Base-by-base conservation (phyloP, 2,888 invertebrate species). In the Notocelia uddmanniana region DNA sequence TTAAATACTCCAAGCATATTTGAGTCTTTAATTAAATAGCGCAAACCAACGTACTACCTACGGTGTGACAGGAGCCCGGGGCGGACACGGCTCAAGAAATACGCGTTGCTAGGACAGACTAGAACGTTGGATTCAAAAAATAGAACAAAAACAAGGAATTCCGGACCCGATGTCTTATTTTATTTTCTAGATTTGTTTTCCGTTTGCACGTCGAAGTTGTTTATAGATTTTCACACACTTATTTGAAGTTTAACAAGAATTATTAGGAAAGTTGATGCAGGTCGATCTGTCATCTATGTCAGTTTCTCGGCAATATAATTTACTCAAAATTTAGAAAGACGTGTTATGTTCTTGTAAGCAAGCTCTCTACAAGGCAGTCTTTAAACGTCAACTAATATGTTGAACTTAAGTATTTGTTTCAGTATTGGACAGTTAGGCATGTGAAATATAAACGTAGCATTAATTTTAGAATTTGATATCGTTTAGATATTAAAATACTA, bases 31-130 rank as follows among this genome's bases (percentile, higher is more conserved):
- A 63, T 18, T 26, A 13, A 18, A 11, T 23, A 15, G 19, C n/a
- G 60, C 21, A 10, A 19, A n/a, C 19, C 18, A 45, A n/a, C 15
- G 10, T 23, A n/a, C n/a, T n/a, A n/a, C n/a, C n/a, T n/a, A 60
- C 66, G 45, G 71, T 71, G 71, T 71, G 21, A 71, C 23, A 60
- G 45, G 21, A 31, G n/a, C 19, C 23, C 75, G 58, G 77, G 77
- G 78, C 79, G 76, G 80, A 78, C 77, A 81, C 80, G 81, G 78
- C 76, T 75, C 76, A 79, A 79, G 78, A 85, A 85, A 85, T 81
- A 79, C 78, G 75, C 81, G 78, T 78, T 75, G 70, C 77, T 79
- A 77, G 81, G 80, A 82, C 80, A 81, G 78, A 76, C 79, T 79
- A 81, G 76, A 73, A 77, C 77, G 77, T 74, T 77, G 77, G 80